Percentiles rank a stretch among this genome's conserved stretches.
phyloP scores from a whole-genome alignment of 2,113 vertebrate genomes.

The Phyllopteryx taeniolatus region DNA sequence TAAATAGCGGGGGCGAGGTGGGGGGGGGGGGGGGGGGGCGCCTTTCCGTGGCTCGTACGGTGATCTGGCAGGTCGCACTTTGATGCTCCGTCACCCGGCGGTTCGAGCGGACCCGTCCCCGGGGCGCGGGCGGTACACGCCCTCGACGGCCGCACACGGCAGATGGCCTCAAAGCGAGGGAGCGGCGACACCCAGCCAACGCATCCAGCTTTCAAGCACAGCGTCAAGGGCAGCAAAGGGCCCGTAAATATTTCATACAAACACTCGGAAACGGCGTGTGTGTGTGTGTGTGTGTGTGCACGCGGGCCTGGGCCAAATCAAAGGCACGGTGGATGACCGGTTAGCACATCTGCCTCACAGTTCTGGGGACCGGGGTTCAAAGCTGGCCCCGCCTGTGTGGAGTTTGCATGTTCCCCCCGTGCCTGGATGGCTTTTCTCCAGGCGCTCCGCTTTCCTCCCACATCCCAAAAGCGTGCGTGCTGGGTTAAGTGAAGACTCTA shows the following conservation, averaged over 20 bases:
- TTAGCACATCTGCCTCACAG: no score
- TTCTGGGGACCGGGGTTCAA: no score
- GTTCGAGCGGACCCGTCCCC: slow-evolving; percentile 63
- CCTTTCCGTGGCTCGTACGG: slow-evolving; percentile 48
- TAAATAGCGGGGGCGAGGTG: no score
- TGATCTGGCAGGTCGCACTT: slow-evolving; percentile 70
- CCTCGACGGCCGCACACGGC: slow-evolving; percentile 63
- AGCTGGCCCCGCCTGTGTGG: no score
- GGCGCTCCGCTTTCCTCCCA: no score
- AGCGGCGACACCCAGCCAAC: slow-evolving; percentile 64
- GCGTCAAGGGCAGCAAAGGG: slow-evolving; percentile 72
- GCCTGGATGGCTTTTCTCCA: no score
- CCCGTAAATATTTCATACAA: slow-evolving; percentile 75
- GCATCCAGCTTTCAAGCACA: slow-evolving; percentile 67
- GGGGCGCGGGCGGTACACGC: slow-evolving; percentile 35
- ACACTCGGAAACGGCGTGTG: slow-evolving; percentile 52
- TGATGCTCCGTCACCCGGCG: slow-evolving; percentile 72
- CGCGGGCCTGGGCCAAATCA: slow-evolving; percentile 46
- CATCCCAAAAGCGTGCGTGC: no score
- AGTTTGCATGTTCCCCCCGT: no score
- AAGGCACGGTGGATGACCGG: slow-evolving; percentile 31
- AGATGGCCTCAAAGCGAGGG: slow-evolving; percentile 76
- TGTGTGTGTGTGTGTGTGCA: slow-evolving; percentile 30
- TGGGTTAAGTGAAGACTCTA: no score
- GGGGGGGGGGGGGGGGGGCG: no score